Base-by-base conservation (phyloP, 2,888 invertebrate species). In the Microctonus brassicae region DNA sequence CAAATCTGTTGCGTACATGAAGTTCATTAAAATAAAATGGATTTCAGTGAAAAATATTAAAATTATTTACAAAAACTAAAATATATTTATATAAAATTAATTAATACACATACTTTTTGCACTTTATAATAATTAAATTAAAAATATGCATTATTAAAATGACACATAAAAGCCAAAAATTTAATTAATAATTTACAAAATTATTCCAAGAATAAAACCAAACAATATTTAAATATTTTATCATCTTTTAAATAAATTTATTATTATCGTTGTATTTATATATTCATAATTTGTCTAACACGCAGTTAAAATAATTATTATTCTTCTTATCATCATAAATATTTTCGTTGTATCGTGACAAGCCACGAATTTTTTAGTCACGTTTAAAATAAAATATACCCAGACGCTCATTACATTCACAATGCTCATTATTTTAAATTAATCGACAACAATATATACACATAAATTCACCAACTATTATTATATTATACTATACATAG, bases 401-500 rank as follows among this genome's bases (percentile, higher is more conserved):
- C 10, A 33, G 33, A 13, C 53, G 24, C 29, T 33, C 10, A 33
- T 29, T 7, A 17, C n/a, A 33, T 6, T 26, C 13, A 1, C 29
- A 0, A 24, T 11, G 24, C 29, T 33, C 10, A 55, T 34, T 47
- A 29, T 58, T 34, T n/a, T 11, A 55, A 13, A 52, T 33, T 55
- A n/a, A 29, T 53, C 42, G 33, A 24, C 39, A 34, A 36, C 26
- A 36, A 9, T 93, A 69, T 93, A 92, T 83, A 91, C n/a, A n/a
- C n/a, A n/a, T n/a, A n/a, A n/a, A n/a, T n/a, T n/a, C n/a, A n/a
- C n/a, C n/a, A n/a, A n/a, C n/a, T n/a, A n/a, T n/a, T n/a, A n/a
- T n/a, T n/a, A n/a, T n/a, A n/a, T n/a, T n/a, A n/a, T n/a, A n/a
- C n/a, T n/a, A n/a, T n/a, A n/a, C n/a, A n/a, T 91, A 92, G 89